Conservation (phyloP, 2,888 invertebrate species). For the Automeris io region DNA sequence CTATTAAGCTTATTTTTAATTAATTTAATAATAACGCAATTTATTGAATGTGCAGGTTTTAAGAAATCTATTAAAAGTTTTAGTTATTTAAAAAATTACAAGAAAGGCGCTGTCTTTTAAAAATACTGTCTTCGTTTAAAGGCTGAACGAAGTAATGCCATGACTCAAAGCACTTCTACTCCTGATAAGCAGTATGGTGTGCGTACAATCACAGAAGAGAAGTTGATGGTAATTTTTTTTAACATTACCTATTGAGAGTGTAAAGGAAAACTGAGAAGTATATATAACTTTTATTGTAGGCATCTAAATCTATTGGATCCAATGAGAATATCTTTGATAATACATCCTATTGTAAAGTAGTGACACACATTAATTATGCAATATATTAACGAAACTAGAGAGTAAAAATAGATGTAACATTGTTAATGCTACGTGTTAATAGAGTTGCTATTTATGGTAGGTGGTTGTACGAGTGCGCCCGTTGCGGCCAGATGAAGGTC, state of each 20-base stretch:
- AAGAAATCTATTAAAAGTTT: neutral
- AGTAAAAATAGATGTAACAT: constrained; percentile 7
- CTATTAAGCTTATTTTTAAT: neutral
- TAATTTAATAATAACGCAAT: neutral
- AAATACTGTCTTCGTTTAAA: constrained; percentile 11
- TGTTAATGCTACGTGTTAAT: no score
- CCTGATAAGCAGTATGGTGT: constrained; percentile 53
- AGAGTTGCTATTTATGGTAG: constrained; percentile 51
- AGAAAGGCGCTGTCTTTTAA: constrained; percentile 7
- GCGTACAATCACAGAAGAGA: constrained; percentile 63
- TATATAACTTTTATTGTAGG: neutral
- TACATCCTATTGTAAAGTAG: no score
- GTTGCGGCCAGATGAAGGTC: constrained; percentile 84
- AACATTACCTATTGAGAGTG: neutral
- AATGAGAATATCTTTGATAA: no score
- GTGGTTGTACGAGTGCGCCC: constrained; percentile 95
- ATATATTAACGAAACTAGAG: neutral
- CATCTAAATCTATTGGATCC: no score
- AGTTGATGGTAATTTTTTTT: constrained; percentile 50
- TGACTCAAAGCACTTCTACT: constrained; percentile 59
- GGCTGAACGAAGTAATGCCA: constrained; percentile 39
- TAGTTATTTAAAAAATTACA: neutral
- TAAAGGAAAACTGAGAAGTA: neutral
- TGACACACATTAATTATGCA: neutral
- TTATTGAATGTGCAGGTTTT: constrained; percentile 1